Evolutionary conservation across 2,797 vertebrate species (phyloP), one percentile per base, ranked within the genome.

Genomic region (Neosalanx taihuensis): DNA sequence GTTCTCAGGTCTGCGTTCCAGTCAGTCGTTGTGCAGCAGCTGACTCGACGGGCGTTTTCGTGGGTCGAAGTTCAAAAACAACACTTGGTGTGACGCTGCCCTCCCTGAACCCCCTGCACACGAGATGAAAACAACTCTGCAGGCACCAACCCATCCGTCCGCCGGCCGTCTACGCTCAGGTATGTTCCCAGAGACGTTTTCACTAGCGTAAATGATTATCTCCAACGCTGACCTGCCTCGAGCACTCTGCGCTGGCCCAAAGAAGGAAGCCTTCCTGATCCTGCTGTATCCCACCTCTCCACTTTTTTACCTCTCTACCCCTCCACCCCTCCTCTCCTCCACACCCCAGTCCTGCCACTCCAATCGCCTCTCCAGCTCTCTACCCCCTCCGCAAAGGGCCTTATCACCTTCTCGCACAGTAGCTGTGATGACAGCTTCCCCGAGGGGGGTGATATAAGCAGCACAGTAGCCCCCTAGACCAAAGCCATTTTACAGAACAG

Each of bases 401-500:
- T n/a, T 20, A 70, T 49, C 51, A 61, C 59, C 5, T 64, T 76
- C 66, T 76, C 31, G 31, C 72, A 33, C 59, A 58, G 13, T 67
- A 73, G 71, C 65, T 29, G 49, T 72, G 72, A 71, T 80, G 72
- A 78, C 74, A 80, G 63, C 46, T 72, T 65, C 53, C 35, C 64
- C 65, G 46, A 60, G 70, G 70, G 72, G 61, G 37, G 18, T 75
- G 68, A n/a, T 56, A 69, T 67, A 70, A 60, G 77, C 58, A 59
- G 63, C 56, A 76, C 64, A 68, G 58, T 79, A 69, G 79, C 76
- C 64, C 64, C 64, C 37, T 41, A 74, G 57, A 63, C 58, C 17
- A 58, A 20, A 56, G 26, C 59, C 66, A 72, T 67, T 35, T 75
- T 78, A 78, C 78, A 77, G 78, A 75, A 81, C 74, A 79, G 78